Evolutionary conservation across 2,113 vertebrate genomes (phyloP).

Genomic region (Pedetes capensis): DNA sequence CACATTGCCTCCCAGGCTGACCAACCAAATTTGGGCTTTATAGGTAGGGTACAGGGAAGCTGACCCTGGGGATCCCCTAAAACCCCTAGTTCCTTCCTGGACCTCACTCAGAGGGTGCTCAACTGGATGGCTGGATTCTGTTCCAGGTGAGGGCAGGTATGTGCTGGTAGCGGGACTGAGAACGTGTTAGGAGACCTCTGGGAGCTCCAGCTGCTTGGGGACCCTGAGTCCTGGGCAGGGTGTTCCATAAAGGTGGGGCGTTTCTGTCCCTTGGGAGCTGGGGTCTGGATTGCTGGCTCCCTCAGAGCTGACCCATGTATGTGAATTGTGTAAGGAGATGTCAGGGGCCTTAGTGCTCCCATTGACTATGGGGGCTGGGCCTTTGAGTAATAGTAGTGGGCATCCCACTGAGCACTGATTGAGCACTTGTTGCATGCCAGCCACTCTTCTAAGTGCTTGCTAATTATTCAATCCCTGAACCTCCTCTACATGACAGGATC

Average conservation of each 20-base stretch:
- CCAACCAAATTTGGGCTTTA: background rate
- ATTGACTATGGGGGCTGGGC: background rate
- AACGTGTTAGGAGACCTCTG: background rate
- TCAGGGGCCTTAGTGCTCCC: background rate
- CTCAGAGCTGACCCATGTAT: background rate
- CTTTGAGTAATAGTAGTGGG: background rate
- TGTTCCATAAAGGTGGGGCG: background rate
- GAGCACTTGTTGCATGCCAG: background rate
- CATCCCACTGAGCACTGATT: fast-evolving
- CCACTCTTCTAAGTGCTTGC: background rate
- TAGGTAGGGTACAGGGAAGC: background rate
- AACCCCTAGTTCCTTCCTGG: background rate
- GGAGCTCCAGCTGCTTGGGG: background rate
- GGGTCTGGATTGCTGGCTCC: background rate
- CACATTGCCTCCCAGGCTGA: background rate
- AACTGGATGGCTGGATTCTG: background rate
- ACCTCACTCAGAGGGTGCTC: background rate
- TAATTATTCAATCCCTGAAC: background rate
- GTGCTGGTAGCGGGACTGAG: background rate
- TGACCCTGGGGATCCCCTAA: background rate
- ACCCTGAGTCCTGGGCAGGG: background rate
- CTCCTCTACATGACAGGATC: background rate
- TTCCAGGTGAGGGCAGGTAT: background rate
- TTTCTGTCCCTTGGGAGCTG: background rate
- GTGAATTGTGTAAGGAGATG: background rate